Evolutionary conservation across 2,113 vertebrate genomes (phyloP), one percentile per base, ranked within the genome.

Genomic region (Notechis scutatus): DNA sequence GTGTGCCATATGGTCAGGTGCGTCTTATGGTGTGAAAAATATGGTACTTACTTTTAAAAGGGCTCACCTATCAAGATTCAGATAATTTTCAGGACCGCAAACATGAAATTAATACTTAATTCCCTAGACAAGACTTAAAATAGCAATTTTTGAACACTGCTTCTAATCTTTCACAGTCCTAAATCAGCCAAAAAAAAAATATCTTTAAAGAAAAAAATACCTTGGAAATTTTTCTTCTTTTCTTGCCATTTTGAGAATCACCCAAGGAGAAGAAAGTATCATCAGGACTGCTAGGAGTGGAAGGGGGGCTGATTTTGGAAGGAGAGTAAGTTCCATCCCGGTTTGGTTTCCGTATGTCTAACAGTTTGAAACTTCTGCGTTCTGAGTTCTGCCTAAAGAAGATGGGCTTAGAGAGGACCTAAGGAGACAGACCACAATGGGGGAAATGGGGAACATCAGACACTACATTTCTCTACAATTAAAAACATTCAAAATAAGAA

Each of bases 211-310:
- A 50, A n/a, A 45, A 26, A 26, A 18, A 96, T 98, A 99, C 99
- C 99, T 98, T 99, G 64, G 99, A 98, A 96, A 99, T 99, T 97
- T 99, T 99, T 93, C 94, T 98, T 96, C 98, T 98, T 95, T 98
- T 98, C 90, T 98, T 98, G 92, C 99, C 98, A 93, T 99, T 99
- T 96, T 98, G 99, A 3, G 97, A 97, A 95, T 99, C 99, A 95
- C 98, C 98, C 1, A 99, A 98, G 93, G 98, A 98, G 96, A 99
- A 99, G 88, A 98, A 98, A n/a, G 98, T 97, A 96, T 99, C 99
- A 3, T 99, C 99, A 0, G 99, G 99, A 94, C 99, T 99, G 98
- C 99, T 99, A 91, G 99, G 99, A 0, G 99, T 99, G 0, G 99
- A 99, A 3, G 99, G 99, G 15, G 99, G 99, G 94, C 99, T 99